These are phyloP conservation scores for Agapornis canus DNA, from an alignment of 2,797 vertebrate genomes.

Conservation along the genomic window DNA sequence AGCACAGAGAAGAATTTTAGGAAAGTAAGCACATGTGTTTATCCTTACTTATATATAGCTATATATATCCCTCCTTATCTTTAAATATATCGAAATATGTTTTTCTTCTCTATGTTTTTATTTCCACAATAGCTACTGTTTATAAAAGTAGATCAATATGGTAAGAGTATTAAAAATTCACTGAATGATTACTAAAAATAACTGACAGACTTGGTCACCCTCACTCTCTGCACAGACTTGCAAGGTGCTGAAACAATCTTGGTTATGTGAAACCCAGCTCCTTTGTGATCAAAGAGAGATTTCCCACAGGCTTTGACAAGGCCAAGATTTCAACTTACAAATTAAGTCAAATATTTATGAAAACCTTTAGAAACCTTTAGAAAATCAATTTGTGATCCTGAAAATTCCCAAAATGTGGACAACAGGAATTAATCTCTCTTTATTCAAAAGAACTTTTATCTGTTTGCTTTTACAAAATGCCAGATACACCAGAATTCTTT, in stretches of 20 bases:
- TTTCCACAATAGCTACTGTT: background rate
- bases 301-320: background rate
- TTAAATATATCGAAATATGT: background rate
- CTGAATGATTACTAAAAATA: background rate
- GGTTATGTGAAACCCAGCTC: background rate
- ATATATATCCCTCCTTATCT: background rate
- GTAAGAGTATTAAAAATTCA: background rate
- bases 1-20: background rate
- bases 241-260: background rate
- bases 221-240: background rate
- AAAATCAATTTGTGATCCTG: background rate
- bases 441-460: background rate
- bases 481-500: background rate
- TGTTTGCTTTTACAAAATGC: background rate
- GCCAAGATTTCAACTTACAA: background rate
- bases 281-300: background rate
- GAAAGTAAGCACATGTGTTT: background rate
- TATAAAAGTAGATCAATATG: accelerated
- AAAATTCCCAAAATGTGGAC: background rate
- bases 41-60: background rate
- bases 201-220: background rate
- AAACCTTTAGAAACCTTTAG: background rate
- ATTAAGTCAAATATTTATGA: background rate
- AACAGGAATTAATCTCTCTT: background rate
- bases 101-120: background rate